Base-by-base conservation (phyloP, 2,888 invertebrate genomes). In the Watsonalla cultraria region DNA sequence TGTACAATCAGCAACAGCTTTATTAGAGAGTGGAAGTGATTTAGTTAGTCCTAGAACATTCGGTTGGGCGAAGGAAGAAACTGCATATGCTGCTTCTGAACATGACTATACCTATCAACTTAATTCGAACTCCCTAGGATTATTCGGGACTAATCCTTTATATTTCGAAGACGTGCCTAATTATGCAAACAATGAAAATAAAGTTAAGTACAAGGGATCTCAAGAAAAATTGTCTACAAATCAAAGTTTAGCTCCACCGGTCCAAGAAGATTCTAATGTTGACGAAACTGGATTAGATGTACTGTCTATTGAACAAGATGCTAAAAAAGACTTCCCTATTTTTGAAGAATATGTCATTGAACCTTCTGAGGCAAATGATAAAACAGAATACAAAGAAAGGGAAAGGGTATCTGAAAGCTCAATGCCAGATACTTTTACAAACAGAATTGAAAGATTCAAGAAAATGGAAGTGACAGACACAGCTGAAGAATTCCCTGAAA, bases 261-360 rank as follows among this genome's bases (percentile, higher is more conserved):
- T 65, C 0, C 82, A 84, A 62, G 84, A 88, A 24, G 86, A 87
- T 55, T 64, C 68, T 0, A 86, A 85, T 61, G 82, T 82, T 2
- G 88, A 88, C 54, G 85, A 80, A 72, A 78, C 80, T 42, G 83
- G 86, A 34, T 63, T 89, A 57, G 90, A 90, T 46, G 90, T 90
- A 6, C 79, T 80, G 51, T 86, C 82, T 5, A 90, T 90, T 61
- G 90, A 90, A 64, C 82, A 81, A 65, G 90, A 90, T 47, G 90
- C 90, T 14, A 89, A 82, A 53, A 80, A 84, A 58, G 88, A 89
- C 52, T 90, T 86, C 59, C 85, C 88, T 7, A 60, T 86, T 9
- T 84, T 78, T 57, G 88, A 88, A 59, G 86, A 88, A 57, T 87
- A 77, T 54, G 72, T 85, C 0, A 84, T 88, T 37, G 88, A 90